Evolutionary conservation across 1,140 invertebrate genomes (phyloP).

Genomic region (Scaptomyza hsui): DNA sequence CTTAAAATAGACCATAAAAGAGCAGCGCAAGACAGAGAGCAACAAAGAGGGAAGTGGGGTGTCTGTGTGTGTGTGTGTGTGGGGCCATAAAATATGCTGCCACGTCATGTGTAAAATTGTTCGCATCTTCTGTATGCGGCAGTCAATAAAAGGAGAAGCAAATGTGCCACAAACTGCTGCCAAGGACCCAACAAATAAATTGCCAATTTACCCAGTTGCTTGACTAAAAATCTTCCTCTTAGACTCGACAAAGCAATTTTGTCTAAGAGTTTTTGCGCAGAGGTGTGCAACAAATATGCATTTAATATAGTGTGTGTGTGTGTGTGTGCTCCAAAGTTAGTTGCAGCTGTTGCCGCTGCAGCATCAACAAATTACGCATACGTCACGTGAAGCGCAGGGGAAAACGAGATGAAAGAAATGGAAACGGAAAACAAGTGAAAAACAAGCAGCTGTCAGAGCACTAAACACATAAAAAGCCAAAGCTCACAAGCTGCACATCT

Average conservation of each 20-base stretch:
- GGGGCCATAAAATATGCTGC: conserved; percentile 42
- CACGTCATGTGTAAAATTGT: conserved; percentile 57
- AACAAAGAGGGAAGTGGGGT: neutral
- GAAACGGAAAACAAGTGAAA: conserved; percentile 19
- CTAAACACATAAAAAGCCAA: conserved; percentile 33
- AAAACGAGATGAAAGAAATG: too few species aligned
- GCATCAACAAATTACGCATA: conserved; percentile 76
- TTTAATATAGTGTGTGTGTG: conserved; percentile 65
- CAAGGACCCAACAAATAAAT: conserved; percentile 63
- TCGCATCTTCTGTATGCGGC: conserved; percentile 32
- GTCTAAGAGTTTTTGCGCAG: conserved; percentile 37
- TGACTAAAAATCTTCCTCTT: conserved; percentile 39
- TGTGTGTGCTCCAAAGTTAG: conserved; percentile 6
- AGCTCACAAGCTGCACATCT: conserved; percentile 25
- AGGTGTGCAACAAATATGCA: conserved; percentile 76
- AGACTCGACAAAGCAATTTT: conserved; percentile 54
- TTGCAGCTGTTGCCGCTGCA: conserved; percentile 27
- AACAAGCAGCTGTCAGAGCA: conserved; percentile 42
- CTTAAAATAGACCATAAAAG: neutral
- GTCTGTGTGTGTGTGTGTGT: too few species aligned
- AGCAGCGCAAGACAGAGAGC: neutral
- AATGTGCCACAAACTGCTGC: conserved; percentile 59
- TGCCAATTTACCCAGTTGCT: conserved; percentile 64
- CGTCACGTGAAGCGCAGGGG: conserved; percentile 48
- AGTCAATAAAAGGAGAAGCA: conserved; percentile 50